Conservation (phyloP, 2,797 vertebrate genomes). For the Enteromius viviparus region DNA sequence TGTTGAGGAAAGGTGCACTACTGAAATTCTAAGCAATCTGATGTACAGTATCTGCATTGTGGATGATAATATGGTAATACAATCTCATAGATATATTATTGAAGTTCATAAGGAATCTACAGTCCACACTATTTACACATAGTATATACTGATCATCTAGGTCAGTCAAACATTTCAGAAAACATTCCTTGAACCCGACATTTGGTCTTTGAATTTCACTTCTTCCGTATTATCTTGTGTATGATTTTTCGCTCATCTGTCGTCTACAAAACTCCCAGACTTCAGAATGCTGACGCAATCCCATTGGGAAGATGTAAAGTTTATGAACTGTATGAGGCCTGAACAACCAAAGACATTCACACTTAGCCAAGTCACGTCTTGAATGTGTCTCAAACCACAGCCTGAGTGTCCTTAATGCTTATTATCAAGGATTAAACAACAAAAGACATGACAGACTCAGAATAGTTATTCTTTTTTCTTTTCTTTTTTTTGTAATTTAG, state of each 20-base stretch:
- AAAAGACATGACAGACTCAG: not conserved
- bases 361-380: conserved; percentile 26
- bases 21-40: not conserved
- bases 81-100: not conserved
- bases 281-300: not conserved
- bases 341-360: not conserved
- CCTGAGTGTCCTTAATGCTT: not conserved
- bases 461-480: not conserved
- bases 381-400: conserved; percentile 1
- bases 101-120: not conserved
- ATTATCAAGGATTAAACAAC: not conserved
- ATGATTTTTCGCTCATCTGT: not conserved
- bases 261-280: not conserved
- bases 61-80: not conserved
- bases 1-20: not conserved
- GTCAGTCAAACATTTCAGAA: not conserved
- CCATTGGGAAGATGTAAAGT: conserved; percentile 8
- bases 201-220: not conserved
- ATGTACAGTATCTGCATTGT: not conserved
- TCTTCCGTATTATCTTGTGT: not conserved
- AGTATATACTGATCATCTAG: not conserved
- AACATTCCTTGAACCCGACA: not conserved
- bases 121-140: not conserved
- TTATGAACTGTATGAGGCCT: conserved; percentile 19
- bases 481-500: not conserved